Evolutionary conservation across 2,888 invertebrate species (phyloP), one percentile per base, ranked within the genome.

Genomic region (Tachina lurida): DNA sequence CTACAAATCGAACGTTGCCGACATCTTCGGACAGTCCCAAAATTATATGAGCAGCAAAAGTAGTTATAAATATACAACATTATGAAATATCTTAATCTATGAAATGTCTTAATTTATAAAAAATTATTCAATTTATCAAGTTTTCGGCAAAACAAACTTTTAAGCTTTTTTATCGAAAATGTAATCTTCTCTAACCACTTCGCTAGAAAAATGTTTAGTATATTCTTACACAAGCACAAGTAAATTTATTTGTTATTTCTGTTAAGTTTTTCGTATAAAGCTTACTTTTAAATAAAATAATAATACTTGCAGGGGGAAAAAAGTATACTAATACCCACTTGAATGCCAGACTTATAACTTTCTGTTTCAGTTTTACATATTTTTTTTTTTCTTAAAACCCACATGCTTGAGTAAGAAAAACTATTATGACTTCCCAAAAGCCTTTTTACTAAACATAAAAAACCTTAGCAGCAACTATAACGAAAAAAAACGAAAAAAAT

Each of bases 341-440:
- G 56, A 70, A 70, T 76, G n/a, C 3, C 62, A 17, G 12, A 68
- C 52, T 75, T 81, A 22, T 39, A 62, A 75, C 15, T 81, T 75
- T n/a, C 31, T 43, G 31, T 81, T 75, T 81, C 10, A 58, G 56
- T 73, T 74, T 58, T 22, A 13, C 63, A 47, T 19, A 52, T 43
- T 45, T 19, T 19, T 60, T 43, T 45, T 19, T 43, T 67, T 10
- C 56, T 31, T 7, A 5, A 52, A 19, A 67, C 60, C 41, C 31
- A 41, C 60, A 77, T 67, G 52, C 77, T 60, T 71, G 13, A 75
- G 39, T 45, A 56, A 54, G 73, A 56, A 75, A 75, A 75, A 68
- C 60, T 54, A 62, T 13, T 19, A 2, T 7, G 39, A 45, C 13
- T 67, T 2, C 52, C 52, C 12, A 17, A 17, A 41, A 60, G 17